Evolutionary conservation across 2,888 invertebrate genomes (phyloP), one percentile per base, ranked within the genome.

Genomic region (Drosophila putrida): DNA sequence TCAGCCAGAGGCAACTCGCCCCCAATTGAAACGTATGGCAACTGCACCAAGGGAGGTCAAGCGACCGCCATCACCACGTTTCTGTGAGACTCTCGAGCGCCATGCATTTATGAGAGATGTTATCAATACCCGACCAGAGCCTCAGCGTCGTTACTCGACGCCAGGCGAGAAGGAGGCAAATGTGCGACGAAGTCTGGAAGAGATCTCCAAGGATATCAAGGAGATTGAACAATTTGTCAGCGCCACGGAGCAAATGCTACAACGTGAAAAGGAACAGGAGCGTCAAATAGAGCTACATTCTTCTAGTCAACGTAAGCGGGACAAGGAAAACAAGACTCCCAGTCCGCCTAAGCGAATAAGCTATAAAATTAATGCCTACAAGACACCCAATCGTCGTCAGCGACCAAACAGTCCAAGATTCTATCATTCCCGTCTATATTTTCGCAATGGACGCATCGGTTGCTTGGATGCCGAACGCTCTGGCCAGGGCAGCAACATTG

Each of bases 151-250:
- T 13, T 91, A 92, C 54, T 91, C 91, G 4, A 88, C 91, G 15
- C 91, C 90, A 0, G 89, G 89, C 10, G 87, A 91, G 70, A 91
- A 92, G 65, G 92, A 92, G 69, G 90, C 90, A 0, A 84, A 90
- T 15, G 91, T 93, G 10, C 87, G 92, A 0, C 89, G 90, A 20
- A 93, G 93, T 72, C 80, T 93, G 39, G 93, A 93, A 60, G 93
- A 93, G 76, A 92, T 93, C 36, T 91, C 92, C 38, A 92, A 92
- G 62, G 93, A 93, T 46, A 91, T 93, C 9, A 90, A 91, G 55
- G 92, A 92, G 76, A 92, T 93, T 27, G 93, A 93, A 60, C 91
- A 92, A 64, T 92, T 93, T 58, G 82, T 93, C 4, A 92, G 91
- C 8, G 91, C 92, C 25, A 92, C 92, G 0, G 93, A 93, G 69